Percentiles rank a stretch among this genome's conserved stretches.
These are phyloP conservation scores for Mizuhopecten yessoensis DNA, from an alignment of 1,140 invertebrate genomes.

Conservation along the genomic window DNA sequence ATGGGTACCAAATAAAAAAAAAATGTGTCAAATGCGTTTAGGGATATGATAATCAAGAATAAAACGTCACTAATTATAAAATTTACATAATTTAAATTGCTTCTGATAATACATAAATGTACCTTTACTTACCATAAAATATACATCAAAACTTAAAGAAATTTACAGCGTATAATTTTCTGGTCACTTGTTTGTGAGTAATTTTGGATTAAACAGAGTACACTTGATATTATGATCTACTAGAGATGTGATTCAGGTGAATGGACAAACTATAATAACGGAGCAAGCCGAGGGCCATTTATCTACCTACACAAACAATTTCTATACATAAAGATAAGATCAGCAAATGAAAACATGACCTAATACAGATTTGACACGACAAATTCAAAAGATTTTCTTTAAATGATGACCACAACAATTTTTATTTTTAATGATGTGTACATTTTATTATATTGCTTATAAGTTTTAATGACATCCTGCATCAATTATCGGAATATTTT, in stretches of 20 bases:
- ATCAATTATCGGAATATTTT: neutral
- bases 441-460: neutral
- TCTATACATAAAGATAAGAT: constrained; percentile 5
- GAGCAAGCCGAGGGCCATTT: neutral
- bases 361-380: neutral
- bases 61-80: no score
- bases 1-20: no score
- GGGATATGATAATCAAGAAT: no score
- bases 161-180: neutral
- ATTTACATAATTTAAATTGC: no score
- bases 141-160: neutral
- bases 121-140: no score
- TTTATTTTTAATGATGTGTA: neutral
- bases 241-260: neutral
- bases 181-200: neutral
- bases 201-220: neutral
- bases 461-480: neutral
- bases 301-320: constrained; percentile 22
- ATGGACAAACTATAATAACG: constrained; percentile 33
- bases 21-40: no score
- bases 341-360: neutral
- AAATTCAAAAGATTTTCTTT: neutral
- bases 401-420: neutral
- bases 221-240: neutral
- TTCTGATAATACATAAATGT: no score